Percentiles rank a stretch among this genome's conserved stretches.
These are phyloP conservation scores for Stenodema calcarata DNA, from an alignment of 2,888 invertebrate genomes.

Conservation along the genomic window DNA sequence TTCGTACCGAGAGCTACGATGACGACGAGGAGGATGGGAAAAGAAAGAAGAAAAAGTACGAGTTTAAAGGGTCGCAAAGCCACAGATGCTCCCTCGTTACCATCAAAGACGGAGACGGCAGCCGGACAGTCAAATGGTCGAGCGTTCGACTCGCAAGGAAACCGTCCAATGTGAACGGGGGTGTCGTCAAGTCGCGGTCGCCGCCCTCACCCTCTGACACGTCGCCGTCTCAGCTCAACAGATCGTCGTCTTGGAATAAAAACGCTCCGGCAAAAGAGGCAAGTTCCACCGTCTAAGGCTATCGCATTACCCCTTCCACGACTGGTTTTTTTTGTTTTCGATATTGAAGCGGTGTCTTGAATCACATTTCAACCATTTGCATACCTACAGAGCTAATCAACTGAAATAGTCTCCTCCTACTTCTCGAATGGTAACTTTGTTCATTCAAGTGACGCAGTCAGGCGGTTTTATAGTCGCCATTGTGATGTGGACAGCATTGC, in stretches of 20 bases:
- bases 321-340: not conserved
- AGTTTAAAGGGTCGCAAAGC: slow-evolving; percentile 55
- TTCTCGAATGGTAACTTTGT: no score
- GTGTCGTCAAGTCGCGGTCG: slow-evolving; percentile 37
- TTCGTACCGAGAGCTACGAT: slow-evolving; percentile 54
- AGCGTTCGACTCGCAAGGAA: slow-evolving; percentile 53
- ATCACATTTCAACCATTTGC: no score
- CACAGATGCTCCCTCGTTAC: slow-evolving; percentile 56
- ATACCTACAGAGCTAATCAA: no score
- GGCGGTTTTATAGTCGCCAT: no score
- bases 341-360: no score
- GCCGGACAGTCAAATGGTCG: slow-evolving; percentile 56
- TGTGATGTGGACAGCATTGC: no score
- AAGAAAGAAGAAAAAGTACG: slow-evolving; percentile 53
- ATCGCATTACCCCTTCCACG: not conserved
- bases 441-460: no score
- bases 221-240: slow-evolving; percentile 53
- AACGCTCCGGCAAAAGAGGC: slow-evolving; percentile 48
- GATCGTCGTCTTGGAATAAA: slow-evolving; percentile 53
- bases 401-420: no score
- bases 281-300: slow-evolving; percentile 13
- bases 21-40: slow-evolving; percentile 49
- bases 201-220: slow-evolving; percentile 51
- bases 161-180: slow-evolving; percentile 54
- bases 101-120: slow-evolving; percentile 53